Percentiles rank a stretch among this genome's conserved stretches.
Evolutionary conservation across 2,113 vertebrate genomes (phyloP).

Genomic region (Bettongia penicillata): DNA sequence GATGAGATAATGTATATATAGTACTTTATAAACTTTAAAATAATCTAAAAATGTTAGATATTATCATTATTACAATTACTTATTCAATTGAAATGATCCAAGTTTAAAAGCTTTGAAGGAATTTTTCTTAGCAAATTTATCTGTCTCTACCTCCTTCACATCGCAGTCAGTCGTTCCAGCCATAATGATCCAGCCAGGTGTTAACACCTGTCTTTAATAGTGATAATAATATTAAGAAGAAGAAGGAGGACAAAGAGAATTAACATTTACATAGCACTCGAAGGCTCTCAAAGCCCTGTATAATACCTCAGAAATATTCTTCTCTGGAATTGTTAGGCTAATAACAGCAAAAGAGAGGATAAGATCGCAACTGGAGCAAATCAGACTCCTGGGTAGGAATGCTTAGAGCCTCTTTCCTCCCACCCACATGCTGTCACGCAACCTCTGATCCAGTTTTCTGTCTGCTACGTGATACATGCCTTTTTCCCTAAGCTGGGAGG

Average conservation of each 20-base stretch:
- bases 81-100: too few relatives aligned
- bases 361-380: neutral
- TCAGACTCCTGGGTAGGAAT: neutral
- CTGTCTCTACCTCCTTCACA: too few relatives aligned
- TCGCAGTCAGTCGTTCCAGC: too few relatives aligned
- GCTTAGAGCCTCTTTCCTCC: neutral
- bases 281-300: neutral
- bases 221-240: neutral
- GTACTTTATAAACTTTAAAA: too few relatives aligned
- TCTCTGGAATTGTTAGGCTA: neutral
- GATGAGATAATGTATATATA: too few relatives aligned
- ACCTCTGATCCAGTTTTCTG: neutral
- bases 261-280: neutral
- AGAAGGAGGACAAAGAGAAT: neutral
- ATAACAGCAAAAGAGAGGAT: constrained; percentile 19
- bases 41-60: too few relatives aligned
- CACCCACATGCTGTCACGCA: neutral
- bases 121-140: too few relatives aligned
- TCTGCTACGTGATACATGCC: neutral
- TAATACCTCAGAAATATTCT: neutral
- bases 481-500: neutral
- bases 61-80: too few relatives aligned
- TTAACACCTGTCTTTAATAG: neutral
- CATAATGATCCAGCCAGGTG: too few relatives aligned
- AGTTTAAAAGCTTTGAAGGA: too few relatives aligned